Conservation (phyloP, 1,140 invertebrate genomes). For the Drosophila erecta region DNA sequence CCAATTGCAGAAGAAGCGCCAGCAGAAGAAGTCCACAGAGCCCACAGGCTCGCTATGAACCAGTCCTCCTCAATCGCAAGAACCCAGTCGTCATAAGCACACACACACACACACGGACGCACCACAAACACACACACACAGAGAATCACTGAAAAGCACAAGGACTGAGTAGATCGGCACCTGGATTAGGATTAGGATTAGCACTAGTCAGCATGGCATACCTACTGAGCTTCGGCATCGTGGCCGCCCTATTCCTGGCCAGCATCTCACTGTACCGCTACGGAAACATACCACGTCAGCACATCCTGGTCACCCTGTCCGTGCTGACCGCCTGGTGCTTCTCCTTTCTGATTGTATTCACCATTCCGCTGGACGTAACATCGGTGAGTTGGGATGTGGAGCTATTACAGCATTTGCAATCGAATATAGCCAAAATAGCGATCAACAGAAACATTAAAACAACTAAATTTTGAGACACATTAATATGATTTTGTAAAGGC, state of each 20-base stretch:
- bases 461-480: not conserved
- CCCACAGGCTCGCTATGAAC: conserved; percentile 39
- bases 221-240: conserved; percentile 70
- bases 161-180: conserved; percentile 10
- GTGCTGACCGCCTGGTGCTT: conserved; percentile 99
- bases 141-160: conserved; percentile 9
- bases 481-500: no score
- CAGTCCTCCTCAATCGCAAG: conserved; percentile 1
- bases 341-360: conserved; percentile 98
- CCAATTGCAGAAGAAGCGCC: conserved; percentile 87
- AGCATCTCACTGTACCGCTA: conserved; percentile 95
- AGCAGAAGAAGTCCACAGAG: conserved; percentile 39
- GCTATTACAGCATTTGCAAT: not conserved
- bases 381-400: conserved; percentile 89
- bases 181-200: not conserved
- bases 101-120: not conserved
- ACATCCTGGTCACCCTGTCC: conserved; percentile 95
- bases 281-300: conserved; percentile 97
- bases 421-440: not conserved
- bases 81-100: conserved; percentile 15
- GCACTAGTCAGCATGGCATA: conserved; percentile 62
- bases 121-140: no score
- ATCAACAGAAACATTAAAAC: not conserved
- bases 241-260: conserved; percentile 91
- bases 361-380: conserved; percentile 98